A percentile compares a stretch with the other conserved stretches of the same genome.
phyloP scores from a whole-genome alignment of 2,888 invertebrate species.

The Rapana venosa region DNA sequence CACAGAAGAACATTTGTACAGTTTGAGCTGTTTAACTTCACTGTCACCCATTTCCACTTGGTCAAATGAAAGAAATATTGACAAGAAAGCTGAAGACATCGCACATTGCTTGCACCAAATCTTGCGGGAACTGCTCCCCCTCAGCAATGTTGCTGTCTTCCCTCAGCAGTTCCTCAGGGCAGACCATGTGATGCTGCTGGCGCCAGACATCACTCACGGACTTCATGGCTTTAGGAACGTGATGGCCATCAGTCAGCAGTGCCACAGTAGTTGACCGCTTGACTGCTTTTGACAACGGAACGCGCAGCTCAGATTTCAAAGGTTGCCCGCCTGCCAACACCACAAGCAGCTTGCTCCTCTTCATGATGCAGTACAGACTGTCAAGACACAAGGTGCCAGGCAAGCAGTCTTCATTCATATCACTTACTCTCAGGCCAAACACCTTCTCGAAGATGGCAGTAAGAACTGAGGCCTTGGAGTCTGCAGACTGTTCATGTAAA shows the following conservation, averaged over 20 bases:
- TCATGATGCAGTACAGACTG: background rate
- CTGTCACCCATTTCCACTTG: background rate
- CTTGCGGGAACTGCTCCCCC: background rate
- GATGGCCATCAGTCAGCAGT: background rate
- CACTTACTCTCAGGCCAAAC: background rate
- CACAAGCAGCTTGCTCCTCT: constrained; percentile 1
- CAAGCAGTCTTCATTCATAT: background rate
- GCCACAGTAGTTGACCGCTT: background rate
- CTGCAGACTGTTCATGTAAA: background rate
- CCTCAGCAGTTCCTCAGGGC: background rate
- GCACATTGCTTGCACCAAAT: background rate
- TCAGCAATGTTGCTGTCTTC: too few species aligned
- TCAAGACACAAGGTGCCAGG: background rate
- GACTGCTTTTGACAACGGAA: background rate
- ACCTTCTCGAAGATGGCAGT: background rate
- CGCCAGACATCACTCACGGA: background rate
- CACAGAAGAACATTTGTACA: too few species aligned
- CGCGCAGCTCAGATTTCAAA: background rate
- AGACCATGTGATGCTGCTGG: background rate
- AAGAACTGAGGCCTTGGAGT: background rate
- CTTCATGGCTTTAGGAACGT: background rate
- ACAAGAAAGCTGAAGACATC: constrained; percentile 6
- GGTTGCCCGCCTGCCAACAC: background rate
- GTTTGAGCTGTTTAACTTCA: background rate
- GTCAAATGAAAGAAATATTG: background rate